Evolutionary conservation across 2,888 invertebrate species (phyloP), one percentile per base, ranked within the genome.

Genomic region (Trypoxylon attenuatum): DNA sequence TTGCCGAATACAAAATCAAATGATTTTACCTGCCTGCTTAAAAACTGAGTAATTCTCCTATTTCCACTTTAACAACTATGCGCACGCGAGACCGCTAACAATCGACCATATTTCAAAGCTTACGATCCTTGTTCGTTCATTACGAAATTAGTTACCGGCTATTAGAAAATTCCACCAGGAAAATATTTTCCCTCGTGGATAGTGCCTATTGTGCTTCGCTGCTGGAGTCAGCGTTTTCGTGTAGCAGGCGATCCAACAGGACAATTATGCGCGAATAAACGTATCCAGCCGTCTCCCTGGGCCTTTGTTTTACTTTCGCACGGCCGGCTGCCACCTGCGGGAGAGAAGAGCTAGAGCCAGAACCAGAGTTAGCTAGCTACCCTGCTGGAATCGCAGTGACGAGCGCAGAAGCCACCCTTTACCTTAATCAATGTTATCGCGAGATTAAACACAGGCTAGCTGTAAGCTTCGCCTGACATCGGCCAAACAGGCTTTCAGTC

Each of bases 371-470:
- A 33, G 33, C n/a, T n/a, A n/a, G n/a, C n/a, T n/a, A n/a, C n/a
- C n/a, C n/a, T n/a, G n/a, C n/a, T n/a, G 45, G 65, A 67, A 65
- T 66, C 56, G 46, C 54, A 65, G 62, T 53, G 67, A 61, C 56
- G 62, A 62, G 69, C 46, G 49, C 60, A 53, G 66, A 49, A 46
- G 56, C 58, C 52, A 65, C 63, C 68, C 73, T 73, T 75, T 68
- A 69, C 74, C 79, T 79, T 78, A 75, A 77, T 79, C 80, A 79
- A 71, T 74, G 77, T 80, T 81, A 80, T 80, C 80, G 71, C 68
- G 55, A 69, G 71, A 79, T 80, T 79, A 76, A 76, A 74, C 71
- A 65, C 66, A 60, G 62, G 57, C 68, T 54, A 61, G 60, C 56
- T 58, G 55, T 61, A 57, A 57, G 62, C 56, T 52, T 57, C 51